A percentile compares a stretch with the other conserved stretches of the same genome.
These are phyloP conservation scores for Ichneumoninae sp. DNA, from an alignment of 2,888 invertebrate genomes.

Conservation along the genomic window DNA sequence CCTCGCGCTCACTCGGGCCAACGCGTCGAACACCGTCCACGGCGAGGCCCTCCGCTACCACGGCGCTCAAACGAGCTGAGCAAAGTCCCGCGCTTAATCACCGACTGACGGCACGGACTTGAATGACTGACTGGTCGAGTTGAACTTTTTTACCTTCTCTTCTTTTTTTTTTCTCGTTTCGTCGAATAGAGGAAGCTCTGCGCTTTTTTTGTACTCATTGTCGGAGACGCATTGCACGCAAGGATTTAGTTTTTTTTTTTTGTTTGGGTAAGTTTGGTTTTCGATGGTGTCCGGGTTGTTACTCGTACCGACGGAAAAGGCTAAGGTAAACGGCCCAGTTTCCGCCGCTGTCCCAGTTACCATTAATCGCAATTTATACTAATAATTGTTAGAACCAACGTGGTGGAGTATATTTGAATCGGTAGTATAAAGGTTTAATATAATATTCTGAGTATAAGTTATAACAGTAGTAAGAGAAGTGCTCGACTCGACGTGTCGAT, in stretches of 20 bases:
- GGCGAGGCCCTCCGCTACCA: slow-evolving; percentile 67
- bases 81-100: slow-evolving; percentile 74
- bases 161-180: slow-evolving; percentile 16
- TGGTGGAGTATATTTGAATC: no score
- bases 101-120: slow-evolving; percentile 61
- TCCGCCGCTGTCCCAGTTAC: no score
- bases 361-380: no score
- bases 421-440: no score
- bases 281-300: no score
- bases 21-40: slow-evolving; percentile 64
- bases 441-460: no score
- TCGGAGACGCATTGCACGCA: neutral
- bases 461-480: no score
- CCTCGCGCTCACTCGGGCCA: slow-evolving; percentile 55
- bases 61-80: slow-evolving; percentile 45
- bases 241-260: neutral
- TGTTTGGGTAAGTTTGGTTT: neutral
- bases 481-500: no score
- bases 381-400: no score
- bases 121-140: slow-evolving; percentile 70
- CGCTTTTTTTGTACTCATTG: neutral
- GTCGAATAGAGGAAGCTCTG: slow-evolving; percentile 6
- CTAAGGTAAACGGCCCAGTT: no score
- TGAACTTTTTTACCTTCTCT: slow-evolving; percentile 23
- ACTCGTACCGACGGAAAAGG: no score